These are phyloP conservation scores for Oreochromis grahami DNA, from an alignment of 2,797 vertebrate species.

Conservation along the genomic window DNA sequence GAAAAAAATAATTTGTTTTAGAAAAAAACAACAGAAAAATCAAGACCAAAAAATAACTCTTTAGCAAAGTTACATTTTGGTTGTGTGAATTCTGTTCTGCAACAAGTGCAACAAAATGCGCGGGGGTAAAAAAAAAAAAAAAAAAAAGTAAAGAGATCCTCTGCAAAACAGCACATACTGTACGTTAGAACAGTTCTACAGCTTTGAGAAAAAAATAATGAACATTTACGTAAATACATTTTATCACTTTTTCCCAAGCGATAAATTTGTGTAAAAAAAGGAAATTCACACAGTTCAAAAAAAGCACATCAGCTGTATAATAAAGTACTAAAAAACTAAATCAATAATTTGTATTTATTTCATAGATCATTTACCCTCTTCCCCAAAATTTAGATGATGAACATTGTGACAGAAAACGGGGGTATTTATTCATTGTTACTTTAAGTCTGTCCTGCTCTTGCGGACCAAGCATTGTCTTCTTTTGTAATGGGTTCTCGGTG, in stretches of 20 bases:
- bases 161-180: slow-evolving; percentile 79
- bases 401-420: slow-evolving; percentile 80
- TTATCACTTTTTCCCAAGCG: slow-evolving; percentile 82
- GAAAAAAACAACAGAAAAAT: slow-evolving; percentile 22
- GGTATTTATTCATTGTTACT: slow-evolving; percentile 76
- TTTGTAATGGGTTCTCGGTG: slow-evolving; percentile 73
- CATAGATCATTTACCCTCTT: slow-evolving; percentile 76
- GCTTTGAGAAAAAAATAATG: slow-evolving; percentile 82
- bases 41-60: slow-evolving; percentile 61
- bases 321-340: slow-evolving; percentile 99
- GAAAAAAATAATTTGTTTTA: slow-evolving; percentile 32
- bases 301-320: slow-evolving; percentile 96
- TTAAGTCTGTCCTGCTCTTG: slow-evolving; percentile 78
- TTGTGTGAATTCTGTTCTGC: slow-evolving; percentile 77
- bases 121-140: slow-evolving; percentile 1
- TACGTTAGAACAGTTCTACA: slow-evolving; percentile 86
- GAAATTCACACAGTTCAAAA: slow-evolving; percentile 94
- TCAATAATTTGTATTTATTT: slow-evolving; percentile 83
- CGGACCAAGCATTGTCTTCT: slow-evolving; percentile 77
- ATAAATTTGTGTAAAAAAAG: slow-evolving; percentile 85
- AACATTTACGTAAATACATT: slow-evolving; percentile 82
- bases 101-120: slow-evolving; percentile 77
- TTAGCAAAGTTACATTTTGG: slow-evolving; percentile 63
- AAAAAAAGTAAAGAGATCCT: slow-evolving; percentile 68
- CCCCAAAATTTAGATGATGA: slow-evolving; percentile 82